Conservation (phyloP, 2,888 invertebrate species). For the Amiota communis region DNA sequence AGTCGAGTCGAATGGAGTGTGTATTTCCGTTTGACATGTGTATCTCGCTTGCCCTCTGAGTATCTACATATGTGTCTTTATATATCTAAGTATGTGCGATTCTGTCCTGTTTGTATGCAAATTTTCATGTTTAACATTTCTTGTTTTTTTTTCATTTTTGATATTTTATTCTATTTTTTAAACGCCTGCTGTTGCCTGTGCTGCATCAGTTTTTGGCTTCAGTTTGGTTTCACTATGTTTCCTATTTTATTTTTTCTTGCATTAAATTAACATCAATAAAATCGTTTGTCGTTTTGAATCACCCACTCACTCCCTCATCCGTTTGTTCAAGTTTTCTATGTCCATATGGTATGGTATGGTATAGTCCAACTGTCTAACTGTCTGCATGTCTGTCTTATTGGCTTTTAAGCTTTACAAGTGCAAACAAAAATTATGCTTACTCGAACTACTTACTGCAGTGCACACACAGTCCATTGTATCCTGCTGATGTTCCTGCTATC, state of each 20-base stretch:
- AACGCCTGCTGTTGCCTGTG: slow-evolving; percentile 7
- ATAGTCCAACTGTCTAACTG: no score
- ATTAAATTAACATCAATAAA: slow-evolving; percentile 71
- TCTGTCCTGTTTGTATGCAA: slow-evolving; percentile 62
- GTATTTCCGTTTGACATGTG: not conserved
- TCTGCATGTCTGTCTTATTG: no score
- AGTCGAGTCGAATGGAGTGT: no score
- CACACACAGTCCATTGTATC: no score
- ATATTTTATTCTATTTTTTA: slow-evolving; percentile 2
- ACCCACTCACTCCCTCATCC: no score
- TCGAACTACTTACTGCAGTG: no score
- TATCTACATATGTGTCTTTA: slow-evolving; percentile 22
- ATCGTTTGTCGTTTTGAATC: slow-evolving; percentile 44
- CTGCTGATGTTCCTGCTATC: no score
- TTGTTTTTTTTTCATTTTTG: slow-evolving; percentile 8
- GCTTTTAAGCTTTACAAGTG: no score
- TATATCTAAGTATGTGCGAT: slow-evolving; percentile 34
- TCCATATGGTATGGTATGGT: no score
- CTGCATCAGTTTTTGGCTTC: not conserved
- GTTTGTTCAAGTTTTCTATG: no score
- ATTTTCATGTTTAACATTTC: slow-evolving; percentile 60
- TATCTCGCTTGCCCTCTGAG: not conserved
- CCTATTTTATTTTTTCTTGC: slow-evolving; percentile 48
- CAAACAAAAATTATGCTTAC: no score
- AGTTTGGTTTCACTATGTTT: slow-evolving; percentile 38